Evolutionary conservation across 2,797 vertebrate genomes (phyloP), one percentile per base, ranked within the genome.

Genomic region (Halcyon smyrnensis): DNA sequence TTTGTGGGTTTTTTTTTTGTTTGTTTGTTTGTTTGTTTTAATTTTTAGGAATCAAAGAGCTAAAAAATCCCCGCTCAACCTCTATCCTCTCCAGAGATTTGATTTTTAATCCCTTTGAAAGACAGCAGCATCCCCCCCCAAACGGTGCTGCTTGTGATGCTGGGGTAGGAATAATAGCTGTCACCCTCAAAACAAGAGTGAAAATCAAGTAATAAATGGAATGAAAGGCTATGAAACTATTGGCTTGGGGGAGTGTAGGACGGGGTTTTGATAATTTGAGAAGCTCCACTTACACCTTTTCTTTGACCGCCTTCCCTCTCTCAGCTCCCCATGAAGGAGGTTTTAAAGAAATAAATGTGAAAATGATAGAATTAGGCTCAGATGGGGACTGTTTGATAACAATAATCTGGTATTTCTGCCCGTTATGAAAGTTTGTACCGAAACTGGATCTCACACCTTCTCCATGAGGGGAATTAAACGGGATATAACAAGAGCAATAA

Each of bases 161-260:
- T 50, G 54, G 73, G 36, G 43, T 8, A 41, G 86, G 34, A 87
- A 74, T 74, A 74, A 87, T 63, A 39, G 32, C 56, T 37, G 53
- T 30, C 6, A 83, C 69, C 54, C 45, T 77, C 56, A 77, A 64
- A 13, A 73, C 25, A 5, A 19, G 20, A 74, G 45, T 62, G 90
- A 87, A 89, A 93, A 91, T 65, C 36, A 70, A 88, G 51, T 50
- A 79, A 54, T 57, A 65, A 62, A 77, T 37, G 53, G 20, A 69
- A 91, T n/a, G 63, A 84, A 90, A 91, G n/a, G 41, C 25, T 63
- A 65, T 79, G 62, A 45, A 63, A 76, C 54, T 59, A 17, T 54
- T 53, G 68, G 32, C 9, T 37, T n/a, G 28, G 13, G 24, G 15
- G n/a, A 12, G 8, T 14, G 36, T 6, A 27, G 30, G 51, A 23